A percentile compares a stretch with the other conserved stretches of the same genome.
Evolutionary conservation across 1,140 invertebrate genomes (phyloP).

Genomic region (Aphis craccivora): DNA sequence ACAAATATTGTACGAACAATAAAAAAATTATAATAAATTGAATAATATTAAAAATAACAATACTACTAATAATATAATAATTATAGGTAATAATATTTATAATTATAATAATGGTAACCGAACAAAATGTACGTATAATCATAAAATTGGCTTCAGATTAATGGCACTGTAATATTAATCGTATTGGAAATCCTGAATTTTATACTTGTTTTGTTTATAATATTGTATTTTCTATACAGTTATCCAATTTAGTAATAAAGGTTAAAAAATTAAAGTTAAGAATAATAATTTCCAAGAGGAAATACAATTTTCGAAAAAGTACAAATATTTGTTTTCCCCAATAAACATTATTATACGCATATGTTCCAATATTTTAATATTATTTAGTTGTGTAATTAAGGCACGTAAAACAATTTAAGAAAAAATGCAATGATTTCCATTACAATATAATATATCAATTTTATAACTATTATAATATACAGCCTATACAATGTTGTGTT

Average conservation of each 20-base stretch:
- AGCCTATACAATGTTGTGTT: background rate
- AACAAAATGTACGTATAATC: slow-evolving; percentile 8
- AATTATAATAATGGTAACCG: slow-evolving; percentile 25
- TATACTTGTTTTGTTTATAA: background rate
- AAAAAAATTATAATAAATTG: slow-evolving; percentile 15
- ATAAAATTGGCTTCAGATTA: background rate
- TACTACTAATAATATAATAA: background rate
- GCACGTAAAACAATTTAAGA: slow-evolving; percentile 56
- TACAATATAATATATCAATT: background rate
- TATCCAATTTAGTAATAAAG: too few relatives aligned
- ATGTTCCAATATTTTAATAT: background rate
- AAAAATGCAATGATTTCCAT: slow-evolving; percentile 16
- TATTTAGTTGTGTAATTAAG: slow-evolving; percentile 25
- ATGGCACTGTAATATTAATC: background rate
- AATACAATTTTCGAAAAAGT: background rate
- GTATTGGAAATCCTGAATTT: background rate
- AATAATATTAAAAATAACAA: background rate
- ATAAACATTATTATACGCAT: background rate
- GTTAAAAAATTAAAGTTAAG: background rate
- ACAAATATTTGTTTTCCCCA: background rate
- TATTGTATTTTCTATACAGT: background rate
- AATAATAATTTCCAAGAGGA: background rate
- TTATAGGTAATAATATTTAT: background rate
- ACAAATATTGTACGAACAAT: slow-evolving; percentile 39
- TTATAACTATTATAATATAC: background rate